Conservation (phyloP, 2,888 invertebrate genomes). For the Cerceris rybyensis region DNA sequence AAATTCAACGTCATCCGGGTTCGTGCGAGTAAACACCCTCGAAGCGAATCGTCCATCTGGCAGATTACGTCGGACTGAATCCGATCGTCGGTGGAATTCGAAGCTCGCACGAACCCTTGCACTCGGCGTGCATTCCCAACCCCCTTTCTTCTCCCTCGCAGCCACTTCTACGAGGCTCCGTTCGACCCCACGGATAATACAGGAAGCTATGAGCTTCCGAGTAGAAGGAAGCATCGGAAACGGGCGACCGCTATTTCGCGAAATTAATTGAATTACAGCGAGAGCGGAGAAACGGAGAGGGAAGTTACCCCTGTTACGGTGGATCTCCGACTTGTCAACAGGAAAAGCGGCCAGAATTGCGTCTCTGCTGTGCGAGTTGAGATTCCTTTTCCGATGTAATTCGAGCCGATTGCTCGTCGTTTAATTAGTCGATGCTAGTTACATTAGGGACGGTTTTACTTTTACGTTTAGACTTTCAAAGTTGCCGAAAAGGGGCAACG, state of each 20-base stretch:
- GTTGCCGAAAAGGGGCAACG: too few relatives aligned
- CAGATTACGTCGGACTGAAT: conserved; percentile 53
- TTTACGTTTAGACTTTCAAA: too few relatives aligned
- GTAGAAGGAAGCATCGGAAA: conserved; percentile 14
- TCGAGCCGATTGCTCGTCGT: neutral
- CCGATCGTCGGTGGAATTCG: conserved; percentile 51
- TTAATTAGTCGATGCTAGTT: neutral
- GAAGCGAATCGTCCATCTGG: conserved; percentile 56
- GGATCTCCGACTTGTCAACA: conserved; percentile 41
- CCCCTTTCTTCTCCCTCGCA: too few relatives aligned
- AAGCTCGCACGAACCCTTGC: conserved; percentile 21
- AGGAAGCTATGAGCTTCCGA: conserved; percentile 40
- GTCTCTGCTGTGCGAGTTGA: neutral
- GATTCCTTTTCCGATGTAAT: neutral
- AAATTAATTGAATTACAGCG: conserved; percentile 58
- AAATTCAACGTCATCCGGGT: conserved; percentile 51
- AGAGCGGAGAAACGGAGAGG: conserved; percentile 5
- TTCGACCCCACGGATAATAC: conserved; percentile 36
- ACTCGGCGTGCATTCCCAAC: conserved; percentile 10
- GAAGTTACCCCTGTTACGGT: conserved; percentile 13
- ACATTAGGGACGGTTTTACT: too few relatives aligned
- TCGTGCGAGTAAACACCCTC: conserved; percentile 53
- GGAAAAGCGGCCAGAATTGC: conserved; percentile 19
- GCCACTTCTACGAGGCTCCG: too few relatives aligned
- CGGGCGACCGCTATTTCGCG: conserved; percentile 43